phyloP scores from a whole-genome alignment of 2,888 invertebrate species.

The Gerris lacustris region DNA sequence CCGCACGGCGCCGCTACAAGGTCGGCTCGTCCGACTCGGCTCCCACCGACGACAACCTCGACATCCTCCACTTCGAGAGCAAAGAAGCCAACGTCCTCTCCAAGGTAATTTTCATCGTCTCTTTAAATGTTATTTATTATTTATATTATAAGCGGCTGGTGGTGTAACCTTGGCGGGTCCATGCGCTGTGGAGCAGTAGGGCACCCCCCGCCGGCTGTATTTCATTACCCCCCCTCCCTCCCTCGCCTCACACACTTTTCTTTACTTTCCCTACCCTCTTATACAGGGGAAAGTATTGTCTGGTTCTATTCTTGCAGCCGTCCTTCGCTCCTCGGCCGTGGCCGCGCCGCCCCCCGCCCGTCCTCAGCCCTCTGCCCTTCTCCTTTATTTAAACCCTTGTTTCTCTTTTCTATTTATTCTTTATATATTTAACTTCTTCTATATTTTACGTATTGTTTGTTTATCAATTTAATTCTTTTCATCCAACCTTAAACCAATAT shows the following conservation, averaged over 20 bases:
- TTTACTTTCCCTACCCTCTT: background rate
- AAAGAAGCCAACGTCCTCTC: conserved; percentile 24
- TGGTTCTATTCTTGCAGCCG: too few relatives aligned
- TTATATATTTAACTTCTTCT: too few relatives aligned
- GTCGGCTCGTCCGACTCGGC: conserved; percentile 57
- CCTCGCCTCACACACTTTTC: background rate
- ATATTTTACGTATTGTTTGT: too few relatives aligned
- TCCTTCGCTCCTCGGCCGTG: too few relatives aligned
- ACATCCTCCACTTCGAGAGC: conserved; percentile 29
- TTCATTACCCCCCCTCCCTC: background rate
- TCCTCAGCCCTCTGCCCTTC: too few relatives aligned
- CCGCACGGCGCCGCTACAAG: conserved; percentile 58
- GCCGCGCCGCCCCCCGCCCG: too few relatives aligned
- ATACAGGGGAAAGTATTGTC: background rate
- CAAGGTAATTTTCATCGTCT: conserved; percentile 20
- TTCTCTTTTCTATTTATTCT: too few relatives aligned
- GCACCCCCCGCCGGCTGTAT: background rate
- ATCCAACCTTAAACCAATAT: too few relatives aligned
- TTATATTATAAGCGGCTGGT: background rate
- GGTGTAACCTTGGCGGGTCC: background rate
- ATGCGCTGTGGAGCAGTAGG: background rate
- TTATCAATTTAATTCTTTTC: too few relatives aligned
- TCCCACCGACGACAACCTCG: conserved; percentile 31
- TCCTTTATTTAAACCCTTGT: too few relatives aligned
- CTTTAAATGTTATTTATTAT: conserved; percentile 7